Base-by-base conservation (phyloP, 2,113 vertebrate species). In the Hypocryptadius cinnamomeus region DNA sequence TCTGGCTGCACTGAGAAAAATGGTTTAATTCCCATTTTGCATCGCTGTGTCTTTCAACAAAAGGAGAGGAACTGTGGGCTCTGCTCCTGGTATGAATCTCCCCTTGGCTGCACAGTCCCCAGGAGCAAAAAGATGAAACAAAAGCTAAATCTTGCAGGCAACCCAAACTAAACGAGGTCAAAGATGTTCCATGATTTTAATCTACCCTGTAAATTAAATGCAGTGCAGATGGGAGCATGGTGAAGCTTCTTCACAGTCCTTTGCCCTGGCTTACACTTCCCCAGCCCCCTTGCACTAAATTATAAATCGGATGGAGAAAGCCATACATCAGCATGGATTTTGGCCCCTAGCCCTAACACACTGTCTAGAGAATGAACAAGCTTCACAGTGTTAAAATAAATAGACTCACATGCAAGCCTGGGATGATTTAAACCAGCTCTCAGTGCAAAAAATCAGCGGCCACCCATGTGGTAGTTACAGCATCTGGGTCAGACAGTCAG, bases 281-380 rank as follows among this genome's bases (percentile, higher is more conserved):
- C 31, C 73, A 79, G 59, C 53, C 45, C 54, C 33, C 16, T 81
- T 76, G 57, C 40, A 40, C 72, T 79, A 40, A 54, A 70, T 79
- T 48, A 74, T 77, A 84, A 84, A 94, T 85, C 66, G 5, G 12
- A 80, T 2, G 21, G 85, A 1, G 2, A 92, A 79, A 95, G 73
- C 79, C 50, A 82, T 90, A 93, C 76, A 90, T 94, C 91, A 92
- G 70, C 5, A 0, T 19, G 24, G 85, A 50, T 53, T 96, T 83
- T 96, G 94, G 92, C 92, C 90, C 79, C 71, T 37, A 61, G 94
- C 92, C 92, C 65, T 94, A 71, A 50, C 47, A 24, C 11, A 42
- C 78, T 89, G 69, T 76, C 94, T 83, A 20, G 56, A 94, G 93
- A 87, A 93, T 4, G 86, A 96, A 93, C 82, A 91, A 90, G 74